phyloP scores from a whole-genome alignment of 1,140 invertebrate genomes.

The Diabrotica undecimpunctata region DNA sequence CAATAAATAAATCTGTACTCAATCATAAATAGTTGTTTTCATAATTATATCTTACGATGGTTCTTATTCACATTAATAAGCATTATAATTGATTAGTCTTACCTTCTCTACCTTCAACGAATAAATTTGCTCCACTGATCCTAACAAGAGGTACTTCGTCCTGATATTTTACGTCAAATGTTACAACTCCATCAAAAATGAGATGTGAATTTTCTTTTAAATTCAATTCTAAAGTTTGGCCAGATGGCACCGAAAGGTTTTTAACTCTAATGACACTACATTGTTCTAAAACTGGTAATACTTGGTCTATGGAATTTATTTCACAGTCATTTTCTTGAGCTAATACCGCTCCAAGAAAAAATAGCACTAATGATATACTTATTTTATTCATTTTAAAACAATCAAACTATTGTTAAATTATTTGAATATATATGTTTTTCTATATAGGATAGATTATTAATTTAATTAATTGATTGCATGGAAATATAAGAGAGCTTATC shows the following conservation, averaged over 20 bases:
- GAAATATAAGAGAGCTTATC: too few relatives aligned
- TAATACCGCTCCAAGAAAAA: background rate
- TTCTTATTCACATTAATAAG: too few relatives aligned
- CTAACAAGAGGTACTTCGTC: background rate
- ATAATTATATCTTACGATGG: too few relatives aligned
- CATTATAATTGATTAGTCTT: too few relatives aligned
- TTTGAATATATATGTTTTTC: too few relatives aligned
- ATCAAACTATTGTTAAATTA: too few relatives aligned
- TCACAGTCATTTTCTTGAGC: background rate
- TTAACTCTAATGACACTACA: background rate
- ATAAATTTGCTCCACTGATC: background rate
- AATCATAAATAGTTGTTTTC: too few relatives aligned
- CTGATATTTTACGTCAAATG: background rate
- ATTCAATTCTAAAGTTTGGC: background rate
- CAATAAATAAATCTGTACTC: too few relatives aligned
- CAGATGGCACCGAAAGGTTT: background rate
- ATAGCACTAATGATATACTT: background rate
- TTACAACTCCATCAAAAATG: background rate
- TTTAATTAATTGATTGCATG: too few relatives aligned
- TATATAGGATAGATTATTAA: too few relatives aligned
- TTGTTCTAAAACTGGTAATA: background rate
- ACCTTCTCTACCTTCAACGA: background rate
- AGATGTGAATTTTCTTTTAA: background rate
- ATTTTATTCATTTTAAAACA: too few relatives aligned
- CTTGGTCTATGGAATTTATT: background rate